These are phyloP conservation scores for Trissonchulus latispiculum DNA, from an alignment of 2,888 invertebrate genomes.

Conservation along the genomic window DNA sequence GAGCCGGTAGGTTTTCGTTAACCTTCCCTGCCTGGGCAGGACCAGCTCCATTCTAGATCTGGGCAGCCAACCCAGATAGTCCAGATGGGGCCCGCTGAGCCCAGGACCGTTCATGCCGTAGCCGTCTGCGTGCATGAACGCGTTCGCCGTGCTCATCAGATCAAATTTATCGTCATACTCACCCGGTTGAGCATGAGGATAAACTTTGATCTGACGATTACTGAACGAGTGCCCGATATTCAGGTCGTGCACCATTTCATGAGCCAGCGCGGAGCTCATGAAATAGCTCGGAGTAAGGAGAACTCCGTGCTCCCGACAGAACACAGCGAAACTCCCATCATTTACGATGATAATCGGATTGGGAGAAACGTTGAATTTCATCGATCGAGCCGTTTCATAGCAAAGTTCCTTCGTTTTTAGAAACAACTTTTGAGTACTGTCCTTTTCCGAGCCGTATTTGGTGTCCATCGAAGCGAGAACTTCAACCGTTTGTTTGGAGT, in stretches of 20 bases:
- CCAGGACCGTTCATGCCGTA: constrained; percentile 32
- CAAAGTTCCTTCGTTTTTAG: constrained; percentile 40
- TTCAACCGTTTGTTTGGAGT: background rate
- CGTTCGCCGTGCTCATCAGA: constrained; percentile 41
- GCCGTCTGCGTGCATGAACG: constrained; percentile 29
- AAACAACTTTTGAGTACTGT: constrained; percentile 26
- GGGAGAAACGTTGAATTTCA: constrained; percentile 29
- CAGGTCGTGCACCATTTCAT: constrained; percentile 41
- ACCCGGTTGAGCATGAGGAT: constrained; percentile 35
- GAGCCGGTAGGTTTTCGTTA: constrained; percentile 29
- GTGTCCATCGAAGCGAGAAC: background rate
- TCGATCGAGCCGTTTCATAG: constrained; percentile 30
- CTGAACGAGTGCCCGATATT: constrained; percentile 41
- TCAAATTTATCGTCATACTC: constrained; percentile 41
- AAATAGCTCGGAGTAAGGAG: constrained; percentile 36
- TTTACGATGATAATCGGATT: constrained; percentile 37
- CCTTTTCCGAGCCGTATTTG: background rate
- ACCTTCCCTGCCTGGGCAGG: too few relatives aligned
- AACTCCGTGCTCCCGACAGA: constrained; percentile 34
- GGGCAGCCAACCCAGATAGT: constrained; percentile 41
- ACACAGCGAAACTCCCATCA: constrained; percentile 26
- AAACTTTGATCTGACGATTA: constrained; percentile 34
- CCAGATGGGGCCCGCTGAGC: constrained; percentile 39
- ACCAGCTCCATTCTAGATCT: constrained; percentile 32
- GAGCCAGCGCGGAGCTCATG: constrained; percentile 37